Percentiles rank a stretch among this genome's conserved stretches.
phyloP scores from a whole-genome alignment of 2,888 invertebrate species.

The Acanthosepion pharaonis region DNA sequence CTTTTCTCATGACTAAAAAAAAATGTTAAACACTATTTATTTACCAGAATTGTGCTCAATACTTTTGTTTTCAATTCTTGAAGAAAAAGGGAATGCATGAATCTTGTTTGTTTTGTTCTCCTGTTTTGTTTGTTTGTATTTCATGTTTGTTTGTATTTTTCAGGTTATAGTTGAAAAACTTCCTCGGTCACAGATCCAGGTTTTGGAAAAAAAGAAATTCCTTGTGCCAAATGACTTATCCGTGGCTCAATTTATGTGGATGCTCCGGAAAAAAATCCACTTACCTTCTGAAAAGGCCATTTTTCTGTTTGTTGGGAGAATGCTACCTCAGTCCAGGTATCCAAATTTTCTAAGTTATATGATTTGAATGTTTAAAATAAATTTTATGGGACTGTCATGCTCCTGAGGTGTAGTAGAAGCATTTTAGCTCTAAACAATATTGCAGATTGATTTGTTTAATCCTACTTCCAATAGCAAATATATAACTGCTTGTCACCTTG shows the following conservation, averaged over 20 bases:
- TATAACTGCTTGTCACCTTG: no score
- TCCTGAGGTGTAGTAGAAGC: no score
- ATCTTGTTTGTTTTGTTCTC: background rate
- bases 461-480: no score
- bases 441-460: no score
- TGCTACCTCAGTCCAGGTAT: conserved; percentile 76
- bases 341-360: background rate
- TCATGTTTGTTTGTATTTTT: conserved; percentile 49
- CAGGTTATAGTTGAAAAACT: conserved; percentile 76
- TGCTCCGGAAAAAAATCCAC: conserved; percentile 75
- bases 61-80: background rate
- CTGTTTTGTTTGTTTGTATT: conserved; percentile 38
- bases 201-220: conserved; percentile 76
- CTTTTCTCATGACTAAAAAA: background rate
- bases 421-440: no score
- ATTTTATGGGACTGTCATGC: no score
- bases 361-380: no score
- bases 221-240: conserved; percentile 76
- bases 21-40: background rate
- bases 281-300: conserved; percentile 76
- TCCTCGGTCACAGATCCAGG: conserved; percentile 74
- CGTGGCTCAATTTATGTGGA: conserved; percentile 77
- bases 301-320: conserved; percentile 76
- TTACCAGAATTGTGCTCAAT: no score
- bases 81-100: background rate